Base-by-base conservation (phyloP, 2,888 invertebrate species). In the Tribolium freemani region DNA sequence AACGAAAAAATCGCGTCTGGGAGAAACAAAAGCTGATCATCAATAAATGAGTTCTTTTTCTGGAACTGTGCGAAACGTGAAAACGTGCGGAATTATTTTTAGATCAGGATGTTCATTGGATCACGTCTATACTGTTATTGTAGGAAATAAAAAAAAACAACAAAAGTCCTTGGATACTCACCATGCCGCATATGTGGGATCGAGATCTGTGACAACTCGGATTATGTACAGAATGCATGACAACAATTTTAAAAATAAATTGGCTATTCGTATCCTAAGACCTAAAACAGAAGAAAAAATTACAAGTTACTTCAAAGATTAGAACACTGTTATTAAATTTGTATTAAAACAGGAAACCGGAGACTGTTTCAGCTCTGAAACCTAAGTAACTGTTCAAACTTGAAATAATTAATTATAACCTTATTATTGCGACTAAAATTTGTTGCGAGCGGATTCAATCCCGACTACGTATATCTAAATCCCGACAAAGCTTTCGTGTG, bases 221-320 rank as follows among this genome's bases (percentile, higher is more conserved):
- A 95, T 93, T 88, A 98, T 96, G 88, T 99, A 99, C 86, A 99
- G 91, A 87, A 97, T 91, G 89, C 98, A 98, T 87, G 98, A 96
- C 87, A 98, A 90, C 83, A 98, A 90, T 90, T 99, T 99, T 91
- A 98, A 96, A 89, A 98, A 93, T 88, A 99, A 90, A 89, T 98
- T 98, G 83, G 97, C 97, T 87, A 98, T 95, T 86, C 99, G 95
- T 89, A 99, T 98, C 87, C 98, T 94, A 88, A 98, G 92, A 92
- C 98, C 98, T 97, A 91, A 73, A 91, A 91, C 82, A 87, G 82
- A 78, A 73, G 76, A 72, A 77, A 26, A 57, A 16, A 16, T 16
- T 10, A 26, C n/a, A n/a, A 44, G 53, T 66, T 11, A 53, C 26
- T 21, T 6, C 3, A 48, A 60, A 4, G 9, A 38, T 30, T n/a